Evolutionary conservation across 2,113 vertebrate species (phyloP), one percentile per base, ranked within the genome.

Genomic region (Tympanuchus pallidicinctus): DNA sequence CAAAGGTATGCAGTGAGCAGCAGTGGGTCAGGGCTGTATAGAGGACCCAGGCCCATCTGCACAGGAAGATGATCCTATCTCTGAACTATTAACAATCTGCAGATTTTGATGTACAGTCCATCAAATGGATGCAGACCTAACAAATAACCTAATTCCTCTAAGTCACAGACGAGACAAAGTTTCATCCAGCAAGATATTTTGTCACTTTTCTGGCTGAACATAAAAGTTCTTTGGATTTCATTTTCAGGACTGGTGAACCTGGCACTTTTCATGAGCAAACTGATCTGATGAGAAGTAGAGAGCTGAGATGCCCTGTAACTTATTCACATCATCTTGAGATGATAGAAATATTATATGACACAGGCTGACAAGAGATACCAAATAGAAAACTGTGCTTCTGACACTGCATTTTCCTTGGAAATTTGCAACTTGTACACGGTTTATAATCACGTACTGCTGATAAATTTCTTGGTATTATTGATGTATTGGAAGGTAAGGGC

Each of bases 371-470:
- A 47, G 80, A 96, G 69, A 89, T 38, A 65, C 50, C 73, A 93
- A 95, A 89, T 67, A 86, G 72, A 93, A 96, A 93, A 89, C 36
- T 45, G 43, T 72, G 57, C 0, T 0, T 72, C 76, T 95, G 89
- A 82, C 75, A 74, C 66, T 89, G 43, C 30, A 67, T 88, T 90
- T 91, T 93, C 92, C 89, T 94, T 94, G 24, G 89, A 95, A 83
- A 91, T 82, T 70, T 89, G 65, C 64, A 88, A 36, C 47, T 83
- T 71, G 32, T 60, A 47, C 75, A 74, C 0, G 15, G 13, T 43
- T n/a, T 71, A 12, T 75, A 72, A 88, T 89, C 59, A 73, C 27
- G 8, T 30, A 59, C 38, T 82, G 52, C 45, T 88, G 78, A 77
- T 43, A 94, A 81, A 81, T 56, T 88, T 69, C 74, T 60, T 60